phyloP scores from a whole-genome alignment of 2,888 invertebrate genomes.

The Volucella bombylans region DNA sequence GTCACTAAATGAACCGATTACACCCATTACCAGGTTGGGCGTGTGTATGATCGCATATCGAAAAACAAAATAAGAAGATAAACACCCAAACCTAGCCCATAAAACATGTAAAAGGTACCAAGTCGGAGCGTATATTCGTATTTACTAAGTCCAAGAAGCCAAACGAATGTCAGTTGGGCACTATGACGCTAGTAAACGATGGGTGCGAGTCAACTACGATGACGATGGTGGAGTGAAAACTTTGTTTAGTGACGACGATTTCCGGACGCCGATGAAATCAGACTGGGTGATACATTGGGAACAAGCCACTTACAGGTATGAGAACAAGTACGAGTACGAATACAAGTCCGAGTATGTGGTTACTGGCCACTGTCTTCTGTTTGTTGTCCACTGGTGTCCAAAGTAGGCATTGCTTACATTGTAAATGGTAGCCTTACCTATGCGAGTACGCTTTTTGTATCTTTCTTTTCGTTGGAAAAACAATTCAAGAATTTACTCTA shows the following conservation, averaged over 20 bases:
- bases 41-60: slow-evolving; percentile 44
- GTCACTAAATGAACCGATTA: slow-evolving; percentile 58
- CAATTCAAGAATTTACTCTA: slow-evolving; percentile 3
- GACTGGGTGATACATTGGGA: slow-evolving; percentile 64
- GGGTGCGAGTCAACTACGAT: slow-evolving; percentile 8
- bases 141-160: slow-evolving; percentile 62
- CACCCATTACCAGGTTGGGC: slow-evolving; percentile 58
- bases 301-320: slow-evolving; percentile 46
- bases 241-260: slow-evolving; percentile 55
- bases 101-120: slow-evolving; percentile 7
- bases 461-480: background rate
- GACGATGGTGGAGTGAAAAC: slow-evolving; percentile 33
- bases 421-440: slow-evolving; percentile 55
- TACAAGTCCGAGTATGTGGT: slow-evolving; percentile 11
- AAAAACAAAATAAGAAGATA: background rate
- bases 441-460: background rate
- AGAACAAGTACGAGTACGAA: no score
- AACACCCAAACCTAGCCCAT: slow-evolving; percentile 48
- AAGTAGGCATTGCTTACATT: slow-evolving; percentile 58
- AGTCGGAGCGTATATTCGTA: slow-evolving; percentile 11
- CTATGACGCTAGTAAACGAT: slow-evolving; percentile 22
- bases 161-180: slow-evolving; percentile 40
- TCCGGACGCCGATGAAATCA: slow-evolving; percentile 55
- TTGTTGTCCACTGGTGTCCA: slow-evolving; percentile 49
- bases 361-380: slow-evolving; percentile 38